Base-by-base conservation (phyloP, 92 coral and sea anemone species). In the Epizoanthus ramosus region DNA sequence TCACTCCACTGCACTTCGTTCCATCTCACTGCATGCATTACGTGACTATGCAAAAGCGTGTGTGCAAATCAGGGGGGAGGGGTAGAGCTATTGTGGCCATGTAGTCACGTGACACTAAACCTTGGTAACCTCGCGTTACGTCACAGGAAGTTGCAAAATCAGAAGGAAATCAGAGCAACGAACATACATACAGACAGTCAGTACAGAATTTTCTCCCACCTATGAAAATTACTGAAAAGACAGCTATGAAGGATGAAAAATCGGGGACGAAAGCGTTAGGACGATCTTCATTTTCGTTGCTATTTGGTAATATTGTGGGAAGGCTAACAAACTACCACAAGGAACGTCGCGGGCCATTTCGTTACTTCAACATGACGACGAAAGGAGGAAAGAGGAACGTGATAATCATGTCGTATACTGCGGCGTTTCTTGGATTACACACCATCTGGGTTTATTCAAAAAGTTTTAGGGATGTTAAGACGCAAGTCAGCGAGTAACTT, bases 401-500 rank as follows among this genome's bases (percentile, higher is more conserved):
- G 16, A 90, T 93, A 14, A 84, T 93, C 25, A 79, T 85, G 80
- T 87, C 90, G 0, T 93, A 90, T 37, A 70, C 74, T 12, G 54
- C 86, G 54, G 97, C 92, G 35, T 93, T 93, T 64, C 57, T 91
- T 56, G 97, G 92, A 45, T 85, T 93, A 18, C 97, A 93, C 74
- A 90, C 92, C 23, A 90, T 93, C n/a, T 93, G 92, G 92, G 85
- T 63, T 25, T 90, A 93, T 57, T 86, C 97, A 7, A 93, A 90
- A 57, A 85, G 92, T 39, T 77, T 77, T 61, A 77, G 60, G 45
- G 71, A 77, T 18, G 71, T 60, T 22, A 77, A 61, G 21, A 61
- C 59, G 13, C 82, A 61, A 16, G 41, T 56, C 39, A 59, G 61
- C 58, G 71, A 77, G 58, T 77, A 15, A 61, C n/a, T 13, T 16